phyloP scores from a whole-genome alignment of 2,797 vertebrate genomes.

The Hylomyscus alleni region DNA sequence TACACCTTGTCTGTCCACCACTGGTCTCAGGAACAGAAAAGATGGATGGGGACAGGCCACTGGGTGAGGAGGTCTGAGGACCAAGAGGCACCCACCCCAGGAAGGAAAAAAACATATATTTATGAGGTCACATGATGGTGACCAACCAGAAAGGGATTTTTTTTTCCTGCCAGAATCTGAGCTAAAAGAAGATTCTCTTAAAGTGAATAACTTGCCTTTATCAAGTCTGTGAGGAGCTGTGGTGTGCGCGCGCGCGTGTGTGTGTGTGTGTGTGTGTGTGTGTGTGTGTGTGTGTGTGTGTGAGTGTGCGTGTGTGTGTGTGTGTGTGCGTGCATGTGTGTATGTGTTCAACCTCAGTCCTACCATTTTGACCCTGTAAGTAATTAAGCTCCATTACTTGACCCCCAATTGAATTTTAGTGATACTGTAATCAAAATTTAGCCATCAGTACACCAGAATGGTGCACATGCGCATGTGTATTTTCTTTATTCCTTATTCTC shows the following conservation, averaged over 20 bases:
- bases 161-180: background rate
- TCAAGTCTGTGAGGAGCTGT: background rate
- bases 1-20: background rate
- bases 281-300: background rate
- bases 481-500: background rate
- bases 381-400: background rate
- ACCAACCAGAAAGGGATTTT: background rate
- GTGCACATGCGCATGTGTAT: background rate
- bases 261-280: too few relatives aligned
- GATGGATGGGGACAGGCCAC: background rate
- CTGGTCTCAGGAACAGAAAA: background rate
- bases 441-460: background rate
- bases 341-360: background rate
- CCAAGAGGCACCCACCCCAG: background rate
- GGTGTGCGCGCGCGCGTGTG: background rate
- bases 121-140: background rate
- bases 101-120: background rate
- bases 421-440: background rate
- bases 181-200: conserved; percentile 9
- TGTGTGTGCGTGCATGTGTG: too few relatives aligned
- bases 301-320: background rate
- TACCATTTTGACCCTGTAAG: conserved; percentile 18
- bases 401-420: background rate
- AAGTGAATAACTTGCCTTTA: conserved; percentile 16
- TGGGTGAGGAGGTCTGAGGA: background rate